Percentiles rank a stretch among this genome's conserved stretches.
These are phyloP conservation scores for Apistogramma diplotaenia DNA, from an alignment of 2,113 vertebrate species.

Conservation along the genomic window DNA sequence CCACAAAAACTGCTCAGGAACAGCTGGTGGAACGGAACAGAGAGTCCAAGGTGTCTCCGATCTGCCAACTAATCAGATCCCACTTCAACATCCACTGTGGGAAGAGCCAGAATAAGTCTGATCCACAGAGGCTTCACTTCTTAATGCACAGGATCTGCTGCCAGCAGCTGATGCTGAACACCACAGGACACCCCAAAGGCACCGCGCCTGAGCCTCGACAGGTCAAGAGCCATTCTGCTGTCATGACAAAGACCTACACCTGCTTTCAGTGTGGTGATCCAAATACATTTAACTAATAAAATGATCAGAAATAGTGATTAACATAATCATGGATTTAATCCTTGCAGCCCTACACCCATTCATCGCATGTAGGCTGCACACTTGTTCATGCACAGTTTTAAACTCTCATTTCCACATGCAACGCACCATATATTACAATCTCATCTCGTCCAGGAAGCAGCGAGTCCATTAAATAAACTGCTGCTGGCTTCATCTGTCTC, in stretches of 20 bases:
- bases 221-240: background rate
- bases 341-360: too few species aligned
- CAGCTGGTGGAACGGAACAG: background rate
- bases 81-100: background rate
- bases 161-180: background rate
- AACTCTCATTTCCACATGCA: background rate
- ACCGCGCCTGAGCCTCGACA: background rate
- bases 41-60: background rate
- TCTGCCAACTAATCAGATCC: background rate
- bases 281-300: too few species aligned
- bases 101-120: background rate
- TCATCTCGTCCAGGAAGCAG: background rate
- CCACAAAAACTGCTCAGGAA: background rate
- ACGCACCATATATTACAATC: background rate
- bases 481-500: slow-evolving; percentile 16
- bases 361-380: background rate
- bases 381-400: background rate
- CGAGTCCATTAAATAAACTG: slow-evolving; percentile 1
- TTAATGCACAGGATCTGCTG: background rate
- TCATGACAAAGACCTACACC: background rate
- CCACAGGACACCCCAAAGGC: background rate
- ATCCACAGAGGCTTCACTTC: background rate
- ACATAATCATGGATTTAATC: too few species aligned
- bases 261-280: background rate
- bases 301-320: too few species aligned